Conservation (phyloP, 1,140 invertebrate species). For the Anoplolepis gracilipes region DNA sequence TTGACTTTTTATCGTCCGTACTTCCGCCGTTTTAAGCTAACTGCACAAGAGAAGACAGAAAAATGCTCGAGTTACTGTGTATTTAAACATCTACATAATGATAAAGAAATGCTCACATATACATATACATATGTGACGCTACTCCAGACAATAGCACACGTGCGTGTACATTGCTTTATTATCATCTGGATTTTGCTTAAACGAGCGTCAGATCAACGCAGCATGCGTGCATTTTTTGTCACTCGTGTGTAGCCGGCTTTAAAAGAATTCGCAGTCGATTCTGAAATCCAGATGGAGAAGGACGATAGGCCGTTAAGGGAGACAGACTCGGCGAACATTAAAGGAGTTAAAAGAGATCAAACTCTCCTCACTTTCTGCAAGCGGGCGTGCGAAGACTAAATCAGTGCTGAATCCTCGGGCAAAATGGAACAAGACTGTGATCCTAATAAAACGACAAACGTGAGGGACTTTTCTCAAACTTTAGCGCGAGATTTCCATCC, state of each 20-base stretch:
- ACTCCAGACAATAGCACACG: too few species aligned
- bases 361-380: not conserved
- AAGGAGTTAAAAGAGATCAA: conserved; percentile 46
- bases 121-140: too few species aligned
- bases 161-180: too few species aligned
- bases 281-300: conserved; percentile 25
- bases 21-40: conserved; percentile 32
- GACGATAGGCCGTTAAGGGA: not conserved
- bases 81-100: too few species aligned
- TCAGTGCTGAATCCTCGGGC: conserved; percentile 16
- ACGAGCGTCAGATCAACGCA: too few species aligned
- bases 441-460: conserved; percentile 5
- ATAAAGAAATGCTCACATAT: too few species aligned
- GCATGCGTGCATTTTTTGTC: too few species aligned
- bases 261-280: not conserved
- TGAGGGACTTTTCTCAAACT: conserved; percentile 13
- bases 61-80: too few species aligned
- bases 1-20: conserved; percentile 59
- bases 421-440: not conserved
- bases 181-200: too few species aligned
- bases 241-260: too few species aligned
- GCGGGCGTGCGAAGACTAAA: not conserved
- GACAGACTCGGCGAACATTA: conserved; percentile 38
- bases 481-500: not conserved
- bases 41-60: too few species aligned